Evolutionary conservation across 2,888 invertebrate genomes (phyloP).

Genomic region (Steromphala cineraria): DNA sequence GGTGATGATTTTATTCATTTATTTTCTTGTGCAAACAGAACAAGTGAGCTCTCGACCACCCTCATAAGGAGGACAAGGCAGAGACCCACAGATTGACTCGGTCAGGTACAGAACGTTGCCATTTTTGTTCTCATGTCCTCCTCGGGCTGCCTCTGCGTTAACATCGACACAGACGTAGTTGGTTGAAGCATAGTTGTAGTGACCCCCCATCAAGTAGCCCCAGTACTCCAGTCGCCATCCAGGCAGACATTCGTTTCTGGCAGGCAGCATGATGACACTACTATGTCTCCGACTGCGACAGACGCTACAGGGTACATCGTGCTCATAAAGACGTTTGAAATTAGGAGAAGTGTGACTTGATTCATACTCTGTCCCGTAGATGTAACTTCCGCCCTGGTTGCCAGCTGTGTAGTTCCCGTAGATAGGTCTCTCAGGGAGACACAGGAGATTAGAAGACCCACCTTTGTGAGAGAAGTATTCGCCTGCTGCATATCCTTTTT

Average conservation of each 20-base stretch:
- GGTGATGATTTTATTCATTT: too few relatives aligned
- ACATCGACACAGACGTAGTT: slow-evolving; percentile 36
- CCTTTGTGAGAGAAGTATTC: slow-evolving; percentile 6
- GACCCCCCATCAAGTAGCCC: slow-evolving; percentile 25
- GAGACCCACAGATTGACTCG: slow-evolving; percentile 29
- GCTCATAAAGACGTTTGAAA: slow-evolving; percentile 25
- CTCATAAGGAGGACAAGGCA: slow-evolving; percentile 34
- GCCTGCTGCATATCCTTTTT: slow-evolving; percentile 34
- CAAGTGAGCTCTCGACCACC: slow-evolving; percentile 28
- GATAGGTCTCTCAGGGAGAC: slow-evolving; percentile 26
- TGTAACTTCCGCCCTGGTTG: background rate
- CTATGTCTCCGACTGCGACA: slow-evolving; percentile 23
- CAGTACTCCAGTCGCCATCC: slow-evolving; percentile 37
- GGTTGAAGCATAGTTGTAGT: slow-evolving; percentile 25
- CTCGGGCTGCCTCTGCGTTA: slow-evolving; percentile 24
- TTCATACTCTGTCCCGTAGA: slow-evolving; percentile 37
- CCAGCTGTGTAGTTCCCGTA: slow-evolving; percentile 4
- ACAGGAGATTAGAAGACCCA: slow-evolving; percentile 25
- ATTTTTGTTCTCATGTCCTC: slow-evolving; percentile 14
- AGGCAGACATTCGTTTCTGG: slow-evolving; percentile 26
- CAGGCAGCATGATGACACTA: slow-evolving; percentile 36
- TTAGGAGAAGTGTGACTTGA: background rate
- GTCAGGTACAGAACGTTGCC: slow-evolving; percentile 33
- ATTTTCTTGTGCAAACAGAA: slow-evolving; percentile 23
- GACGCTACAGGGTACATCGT: slow-evolving; percentile 40